Percentiles rank a stretch among this genome's conserved stretches.
These are phyloP conservation scores for Phasianus colchicus DNA, from an alignment of 2,113 vertebrate species.

Conservation along the genomic window DNA sequence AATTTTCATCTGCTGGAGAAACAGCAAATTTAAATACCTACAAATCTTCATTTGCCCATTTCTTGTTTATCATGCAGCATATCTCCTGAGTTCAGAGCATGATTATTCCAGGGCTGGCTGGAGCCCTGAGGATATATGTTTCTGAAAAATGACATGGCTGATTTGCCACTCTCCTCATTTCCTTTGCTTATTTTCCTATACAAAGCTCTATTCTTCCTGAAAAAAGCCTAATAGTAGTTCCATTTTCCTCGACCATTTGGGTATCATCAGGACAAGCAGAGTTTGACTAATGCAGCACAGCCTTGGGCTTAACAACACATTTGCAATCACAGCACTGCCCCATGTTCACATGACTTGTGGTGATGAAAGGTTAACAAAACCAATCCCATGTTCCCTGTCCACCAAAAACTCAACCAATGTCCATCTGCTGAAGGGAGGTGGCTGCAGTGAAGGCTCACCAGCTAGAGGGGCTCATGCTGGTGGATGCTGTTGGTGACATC, in stretches of 20 bases:
- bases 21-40: not conserved
- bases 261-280: not conserved
- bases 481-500: not conserved
- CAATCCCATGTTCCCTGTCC: fast-evolving
- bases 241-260: not conserved
- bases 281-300: not conserved
- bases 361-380: not conserved
- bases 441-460: not conserved
- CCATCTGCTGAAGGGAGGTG: not conserved
- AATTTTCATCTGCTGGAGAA: not conserved
- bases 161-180: not conserved
- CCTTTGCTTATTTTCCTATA: not conserved
- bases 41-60: not conserved
- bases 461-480: not conserved
- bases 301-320: not conserved
- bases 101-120: not conserved
- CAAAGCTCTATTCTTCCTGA: fast-evolving
- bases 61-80: not conserved
- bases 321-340: not conserved
- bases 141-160: not conserved
- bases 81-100: not conserved
- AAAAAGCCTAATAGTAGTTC: not conserved
- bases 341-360: not conserved
- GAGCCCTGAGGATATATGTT: not conserved
- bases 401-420: not conserved